A percentile compares a stretch with the other conserved stretches of the same genome.
Evolutionary conservation across 2,797 vertebrate genomes (phyloP).

Genomic region (Etheostoma nigrum): DNA sequence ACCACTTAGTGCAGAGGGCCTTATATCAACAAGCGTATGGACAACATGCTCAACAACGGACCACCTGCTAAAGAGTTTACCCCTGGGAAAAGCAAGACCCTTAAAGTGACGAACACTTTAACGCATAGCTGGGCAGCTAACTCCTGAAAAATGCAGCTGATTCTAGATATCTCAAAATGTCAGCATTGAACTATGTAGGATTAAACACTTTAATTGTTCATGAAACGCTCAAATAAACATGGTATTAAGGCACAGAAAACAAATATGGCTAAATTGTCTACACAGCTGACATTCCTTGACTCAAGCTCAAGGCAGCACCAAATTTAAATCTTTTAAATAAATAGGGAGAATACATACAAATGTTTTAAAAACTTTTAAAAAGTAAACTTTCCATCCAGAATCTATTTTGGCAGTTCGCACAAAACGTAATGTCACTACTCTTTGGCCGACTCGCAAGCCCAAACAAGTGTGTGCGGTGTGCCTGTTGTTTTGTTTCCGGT

Average conservation of each 20-base stretch:
- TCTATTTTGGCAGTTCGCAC: too few relatives aligned
- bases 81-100: conserved; percentile 14
- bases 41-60: conserved; percentile 7
- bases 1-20: conserved; percentile 1
- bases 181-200: background rate
- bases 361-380: background rate
- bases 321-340: background rate
- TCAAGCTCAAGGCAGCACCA: background rate
- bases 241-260: background rate
- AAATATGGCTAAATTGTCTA: background rate
- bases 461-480: too few relatives aligned
- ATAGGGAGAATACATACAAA: background rate
- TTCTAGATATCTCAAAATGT: background rate
- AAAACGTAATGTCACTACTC: too few relatives aligned
- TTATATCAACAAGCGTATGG: conserved; percentile 27
- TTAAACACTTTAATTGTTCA: background rate
- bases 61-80: conserved; percentile 2
- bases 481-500: too few relatives aligned
- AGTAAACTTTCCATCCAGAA: too few relatives aligned
- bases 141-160: background rate
- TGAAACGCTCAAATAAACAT: background rate
- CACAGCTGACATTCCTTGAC: background rate
- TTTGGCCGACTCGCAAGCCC: too few relatives aligned
- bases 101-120: conserved; percentile 4
- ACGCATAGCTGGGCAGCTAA: background rate